Evolutionary conservation across 2,113 vertebrate species (phyloP), one percentile per base, ranked within the genome.

Genomic region (Colistium nudipinnis): DNA sequence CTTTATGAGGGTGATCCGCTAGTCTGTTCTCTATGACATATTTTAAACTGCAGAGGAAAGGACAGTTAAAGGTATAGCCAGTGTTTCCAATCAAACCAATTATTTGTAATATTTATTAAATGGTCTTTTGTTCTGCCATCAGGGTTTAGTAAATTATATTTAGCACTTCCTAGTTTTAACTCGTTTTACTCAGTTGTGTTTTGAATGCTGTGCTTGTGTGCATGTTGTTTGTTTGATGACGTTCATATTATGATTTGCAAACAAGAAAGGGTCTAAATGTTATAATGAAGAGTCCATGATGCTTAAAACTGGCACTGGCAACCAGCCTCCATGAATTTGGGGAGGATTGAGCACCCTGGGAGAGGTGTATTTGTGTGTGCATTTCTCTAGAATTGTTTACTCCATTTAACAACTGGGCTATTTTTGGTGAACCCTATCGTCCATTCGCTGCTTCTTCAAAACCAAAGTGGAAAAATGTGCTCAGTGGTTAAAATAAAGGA

Each of bases 341-440:
- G 7, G 25, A 25, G 48, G 1, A 7, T n/a, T n/a, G n/a, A n/a
- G n/a, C n/a, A n/a, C n/a, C n/a, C n/a, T n/a, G n/a, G n/a, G n/a
- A n/a, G n/a, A n/a, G n/a, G n/a, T n/a, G n/a, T n/a, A n/a, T n/a
- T n/a, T n/a, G n/a, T n/a, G n/a, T 13, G 10, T 7, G n/a, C 14
- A 10, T 54, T 35, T 20, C 19, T 20, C 10, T 17, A 52, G 49
- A 19, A 31, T 10, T 31, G 31, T 54, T 54, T 33, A 54, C 52
- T n/a, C n/a, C 30, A 13, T 2, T 11, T 22, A 60, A 70, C 53
- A 55, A 53, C n/a, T 43, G 19, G 51, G 31, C 41, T 70, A 63
- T 78, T 82, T 80, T 60, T n/a, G 25, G 36, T 66, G 41, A 17
- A 64, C n/a, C 31, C 55, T 72, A 74, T 33, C 30, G 17, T 49